Evolutionary conservation across 1,140 invertebrate species (phyloP).

Genomic region (Drosophila navojoa): DNA sequence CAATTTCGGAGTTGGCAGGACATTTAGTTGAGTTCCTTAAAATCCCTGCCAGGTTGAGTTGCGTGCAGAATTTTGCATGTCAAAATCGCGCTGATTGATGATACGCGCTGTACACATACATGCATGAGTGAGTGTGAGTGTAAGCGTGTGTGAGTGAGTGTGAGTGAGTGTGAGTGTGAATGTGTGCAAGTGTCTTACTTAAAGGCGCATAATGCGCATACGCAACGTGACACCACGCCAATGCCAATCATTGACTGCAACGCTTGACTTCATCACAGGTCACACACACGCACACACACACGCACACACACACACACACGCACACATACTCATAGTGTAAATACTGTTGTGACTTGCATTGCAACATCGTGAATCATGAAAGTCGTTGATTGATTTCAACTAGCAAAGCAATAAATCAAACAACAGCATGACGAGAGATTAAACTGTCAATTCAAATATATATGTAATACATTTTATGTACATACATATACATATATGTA

Average conservation of each 20-base stretch:
- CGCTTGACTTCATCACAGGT: conserved; percentile 45
- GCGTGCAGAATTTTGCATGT: conserved; percentile 60
- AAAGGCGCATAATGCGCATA: conserved; percentile 71
- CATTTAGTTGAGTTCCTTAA: conserved; percentile 17
- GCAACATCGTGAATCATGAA: conserved; percentile 48
- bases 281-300: conserved; percentile 39
- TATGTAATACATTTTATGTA: no score
- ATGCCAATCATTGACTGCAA: conserved; percentile 10
- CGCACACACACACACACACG: conserved; percentile 3
- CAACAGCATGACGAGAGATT: conserved; percentile 2
- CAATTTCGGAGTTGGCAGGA: conserved; percentile 30
- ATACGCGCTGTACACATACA: conserved; percentile 2
- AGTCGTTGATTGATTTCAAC: neutral
- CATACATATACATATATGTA: neutral
- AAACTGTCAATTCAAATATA: conserved; percentile 1
- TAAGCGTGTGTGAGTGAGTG: conserved; percentile 5
- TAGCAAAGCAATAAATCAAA: conserved; percentile 28
- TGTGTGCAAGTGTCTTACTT: conserved; percentile 13
- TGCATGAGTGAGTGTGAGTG: neutral
- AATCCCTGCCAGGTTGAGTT: conserved; percentile 34
- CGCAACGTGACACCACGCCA: conserved; percentile 57
- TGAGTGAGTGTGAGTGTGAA: neutral
- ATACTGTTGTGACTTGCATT: neutral
- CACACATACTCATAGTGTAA: neutral
- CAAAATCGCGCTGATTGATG: conserved; percentile 64